Evolutionary conservation across 2,113 vertebrate genomes (phyloP).

Genomic region (Cranoglanis bouderius): DNA sequence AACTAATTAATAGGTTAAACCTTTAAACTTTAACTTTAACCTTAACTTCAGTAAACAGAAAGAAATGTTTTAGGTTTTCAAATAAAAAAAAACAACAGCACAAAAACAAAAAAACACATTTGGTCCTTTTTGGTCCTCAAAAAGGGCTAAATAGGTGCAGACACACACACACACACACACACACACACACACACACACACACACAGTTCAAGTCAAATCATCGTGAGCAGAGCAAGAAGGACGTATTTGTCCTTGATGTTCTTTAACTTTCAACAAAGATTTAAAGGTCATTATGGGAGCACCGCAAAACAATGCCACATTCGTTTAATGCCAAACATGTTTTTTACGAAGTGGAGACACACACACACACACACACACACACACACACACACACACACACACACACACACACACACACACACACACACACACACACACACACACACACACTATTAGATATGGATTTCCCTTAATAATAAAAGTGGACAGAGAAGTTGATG

Average conservation of each 20-base stretch:
- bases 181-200: not conserved
- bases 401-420: too few relatives aligned
- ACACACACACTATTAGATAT: not conserved
- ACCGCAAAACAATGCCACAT: constrained; percentile 57
- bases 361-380: not conserved
- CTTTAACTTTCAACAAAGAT: constrained; percentile 43
- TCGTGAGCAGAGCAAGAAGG: constrained; percentile 20
- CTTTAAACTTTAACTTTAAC: not conserved
- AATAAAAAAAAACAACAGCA: not conserved
- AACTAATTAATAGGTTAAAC: not conserved
- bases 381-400: not conserved
- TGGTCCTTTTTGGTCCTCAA: not conserved
- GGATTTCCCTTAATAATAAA: constrained; percentile 48
- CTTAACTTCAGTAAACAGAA: not conserved
- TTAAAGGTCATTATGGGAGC: constrained; percentile 59
- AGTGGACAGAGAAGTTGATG: constrained; percentile 44
- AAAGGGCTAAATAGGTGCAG: not conserved
- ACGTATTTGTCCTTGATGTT: not conserved
- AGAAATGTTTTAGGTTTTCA: not conserved
- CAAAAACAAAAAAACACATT: not conserved
- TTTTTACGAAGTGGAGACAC: not conserved
- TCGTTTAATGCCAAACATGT: constrained; percentile 12
- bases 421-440: not conserved
- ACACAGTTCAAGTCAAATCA: constrained; percentile 38
- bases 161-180: constrained; percentile 1